Conservation (phyloP, 1,140 invertebrate genomes). For the Lycorma delicatula region DNA sequence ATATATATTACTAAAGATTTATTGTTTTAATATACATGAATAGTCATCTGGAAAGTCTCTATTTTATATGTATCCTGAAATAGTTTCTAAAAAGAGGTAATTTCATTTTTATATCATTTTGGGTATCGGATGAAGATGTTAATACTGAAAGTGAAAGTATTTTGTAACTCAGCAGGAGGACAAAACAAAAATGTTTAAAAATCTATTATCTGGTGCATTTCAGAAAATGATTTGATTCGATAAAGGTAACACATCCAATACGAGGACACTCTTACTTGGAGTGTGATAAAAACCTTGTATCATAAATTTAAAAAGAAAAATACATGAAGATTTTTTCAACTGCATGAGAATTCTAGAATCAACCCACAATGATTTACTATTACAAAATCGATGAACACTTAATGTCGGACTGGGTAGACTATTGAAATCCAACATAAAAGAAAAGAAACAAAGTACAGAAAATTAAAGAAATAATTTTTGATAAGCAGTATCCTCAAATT, state of each 20-base stretch:
- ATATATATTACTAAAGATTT: conserved; percentile 29
- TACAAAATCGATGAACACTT: background rate
- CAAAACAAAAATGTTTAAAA: conserved; percentile 23
- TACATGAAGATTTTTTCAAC: background rate
- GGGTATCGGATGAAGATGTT: background rate
- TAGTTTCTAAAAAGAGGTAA: conserved; percentile 14
- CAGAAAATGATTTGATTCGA: background rate
- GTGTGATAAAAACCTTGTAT: background rate
- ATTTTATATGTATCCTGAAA: conserved; percentile 28
- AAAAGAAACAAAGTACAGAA: too few species aligned
- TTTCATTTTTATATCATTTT: conserved; percentile 13
- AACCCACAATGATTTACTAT: conserved; percentile 4
- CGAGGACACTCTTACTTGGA: conserved; percentile 13
- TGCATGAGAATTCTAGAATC: background rate
- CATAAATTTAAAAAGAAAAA: background rate
- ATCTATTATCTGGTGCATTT: conserved; percentile 7
- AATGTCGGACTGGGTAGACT: too few species aligned
- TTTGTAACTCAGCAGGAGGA: conserved; percentile 22
- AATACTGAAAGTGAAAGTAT: conserved; percentile 14
- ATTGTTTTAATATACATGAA: conserved; percentile 28
- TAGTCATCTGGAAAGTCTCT: conserved; percentile 15
- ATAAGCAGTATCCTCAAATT: too few species aligned
- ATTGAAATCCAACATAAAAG: too few species aligned
- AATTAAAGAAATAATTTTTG: too few species aligned
- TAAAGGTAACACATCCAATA: conserved; percentile 4